Percentiles rank a stretch among this genome's conserved stretches.
phyloP scores from a whole-genome alignment of 2,797 vertebrate genomes.

The Microctenopoma steveboyesi region DNA sequence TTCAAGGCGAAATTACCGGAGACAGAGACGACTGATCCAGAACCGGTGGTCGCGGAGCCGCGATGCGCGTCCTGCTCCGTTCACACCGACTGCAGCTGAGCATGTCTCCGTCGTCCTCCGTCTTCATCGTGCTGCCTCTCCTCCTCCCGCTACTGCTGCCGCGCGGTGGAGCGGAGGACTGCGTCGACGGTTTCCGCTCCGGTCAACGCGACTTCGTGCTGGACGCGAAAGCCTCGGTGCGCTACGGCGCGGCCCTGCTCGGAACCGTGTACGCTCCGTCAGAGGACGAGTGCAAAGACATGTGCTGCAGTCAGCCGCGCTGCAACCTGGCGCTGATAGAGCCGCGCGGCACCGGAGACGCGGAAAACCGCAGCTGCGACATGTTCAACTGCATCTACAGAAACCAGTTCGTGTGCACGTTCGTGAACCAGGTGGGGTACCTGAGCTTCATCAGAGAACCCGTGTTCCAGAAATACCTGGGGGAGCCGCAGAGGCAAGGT shows the following conservation, averaged over 20 bases:
- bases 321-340: slow-evolving; percentile 91
- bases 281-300: slow-evolving; percentile 77
- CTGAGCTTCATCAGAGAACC: slow-evolving; percentile 80
- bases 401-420: slow-evolving; percentile 88
- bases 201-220: slow-evolving; percentile 69
- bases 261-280: slow-evolving; percentile 61
- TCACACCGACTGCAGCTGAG: not conserved
- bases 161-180: slow-evolving; percentile 8
- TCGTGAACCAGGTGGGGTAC: slow-evolving; percentile 85
- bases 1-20: not conserved
- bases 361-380: slow-evolving; percentile 77
- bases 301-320: slow-evolving; percentile 79
- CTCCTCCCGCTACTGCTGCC: slow-evolving; percentile 15
- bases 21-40: too few species aligned
- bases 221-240: slow-evolving; percentile 85
- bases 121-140: not conserved
- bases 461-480: slow-evolving; percentile 78
- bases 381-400: slow-evolving; percentile 89
- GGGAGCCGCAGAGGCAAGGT: slow-evolving; percentile 39
- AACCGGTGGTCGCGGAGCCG: not conserved
- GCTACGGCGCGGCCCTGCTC: slow-evolving; percentile 86
- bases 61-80: not conserved
- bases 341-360: slow-evolving; percentile 19
- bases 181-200: not conserved
- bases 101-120: slow-evolving; percentile 23